Evolutionary conservation across 2,113 vertebrate genomes (phyloP), one percentile per base, ranked within the genome.

Genomic region (Nematolebias whitei): DNA sequence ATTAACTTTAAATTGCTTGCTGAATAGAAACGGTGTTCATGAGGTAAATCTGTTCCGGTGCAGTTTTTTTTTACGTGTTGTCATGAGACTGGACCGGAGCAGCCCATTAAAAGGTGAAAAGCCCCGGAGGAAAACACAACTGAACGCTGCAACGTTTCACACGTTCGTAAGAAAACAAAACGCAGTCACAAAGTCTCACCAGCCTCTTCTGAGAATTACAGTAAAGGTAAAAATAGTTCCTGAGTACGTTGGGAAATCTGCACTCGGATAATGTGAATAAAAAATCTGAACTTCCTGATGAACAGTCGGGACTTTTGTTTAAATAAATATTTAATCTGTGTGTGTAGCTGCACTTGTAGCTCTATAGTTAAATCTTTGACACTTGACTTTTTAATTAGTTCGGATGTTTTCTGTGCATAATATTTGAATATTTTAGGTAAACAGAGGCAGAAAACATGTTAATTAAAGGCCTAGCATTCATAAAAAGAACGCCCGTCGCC

Each of bases 81-180:
- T 26, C 10, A 1, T 12, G 51, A 53, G 51, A 51, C 23, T 24
- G 24, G 24, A 51, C 16, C 13, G 43, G 16, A 61, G 13, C 44
- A 38, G 29, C 58, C n/a, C 58, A 61, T 61, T 61, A 61, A 61
- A 35, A 49, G 44, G 44, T 38, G 45, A 62, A 35, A 62, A 62
- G 8, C 59, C 19, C 58, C 22, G 59, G 45, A 38, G 45, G 57
- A 44, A 49, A 12, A 44, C 22, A 1, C 19, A 22, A 19, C 8
- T 35, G 19, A 62, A 39, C 16, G 43, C 26, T n/a, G n/a, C n/a
- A n/a, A n/a, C n/a, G n/a, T n/a, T n/a, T n/a, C n/a, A n/a, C n/a
- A n/a, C n/a, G n/a, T n/a, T 35, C 22, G 14, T 14, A 51, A 11
- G 13, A 13, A 11, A 51, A 56, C 22, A 40, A 13, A n/a, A 29